Conservation (phyloP, 1,140 invertebrate species). For the Penaeus vannamei region DNA sequence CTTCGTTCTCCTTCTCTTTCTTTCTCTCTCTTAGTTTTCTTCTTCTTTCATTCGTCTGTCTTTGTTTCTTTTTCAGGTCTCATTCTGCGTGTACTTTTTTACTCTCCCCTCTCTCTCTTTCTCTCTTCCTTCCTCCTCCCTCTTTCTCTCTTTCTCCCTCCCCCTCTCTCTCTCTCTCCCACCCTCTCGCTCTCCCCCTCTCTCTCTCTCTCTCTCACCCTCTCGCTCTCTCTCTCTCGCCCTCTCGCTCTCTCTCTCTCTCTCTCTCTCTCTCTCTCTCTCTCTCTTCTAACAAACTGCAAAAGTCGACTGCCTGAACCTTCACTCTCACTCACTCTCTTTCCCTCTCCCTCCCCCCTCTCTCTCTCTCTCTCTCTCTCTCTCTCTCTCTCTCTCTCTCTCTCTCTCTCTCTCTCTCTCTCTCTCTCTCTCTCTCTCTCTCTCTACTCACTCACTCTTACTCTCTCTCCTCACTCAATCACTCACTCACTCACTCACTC, state of each 20-base stretch:
- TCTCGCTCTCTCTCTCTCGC: background rate
- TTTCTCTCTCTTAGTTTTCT: no score
- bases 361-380: background rate
- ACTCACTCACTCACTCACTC: background rate
- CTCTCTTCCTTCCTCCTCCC: background rate
- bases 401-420: background rate
- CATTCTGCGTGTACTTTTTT: background rate
- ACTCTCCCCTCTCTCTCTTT: background rate
- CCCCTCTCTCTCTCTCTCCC: background rate
- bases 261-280: background rate
- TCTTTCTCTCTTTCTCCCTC: background rate
- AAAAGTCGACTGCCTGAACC: background rate
- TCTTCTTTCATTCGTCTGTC: no score
- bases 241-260: background rate
- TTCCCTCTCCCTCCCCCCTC: background rate
- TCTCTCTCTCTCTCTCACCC: background rate
- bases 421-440: background rate
- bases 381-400: background rate
- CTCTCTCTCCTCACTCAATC: background rate
- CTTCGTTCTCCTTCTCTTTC: no score
- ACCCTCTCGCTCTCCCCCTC: background rate
- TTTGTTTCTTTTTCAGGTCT: background rate
- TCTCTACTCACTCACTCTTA: no score
- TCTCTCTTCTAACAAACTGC: no score
- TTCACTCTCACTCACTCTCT: background rate